These are phyloP conservation scores for Perdix hodgsoniae DNA, from an alignment of 2,797 vertebrate genomes.

Conservation along the genomic window DNA sequence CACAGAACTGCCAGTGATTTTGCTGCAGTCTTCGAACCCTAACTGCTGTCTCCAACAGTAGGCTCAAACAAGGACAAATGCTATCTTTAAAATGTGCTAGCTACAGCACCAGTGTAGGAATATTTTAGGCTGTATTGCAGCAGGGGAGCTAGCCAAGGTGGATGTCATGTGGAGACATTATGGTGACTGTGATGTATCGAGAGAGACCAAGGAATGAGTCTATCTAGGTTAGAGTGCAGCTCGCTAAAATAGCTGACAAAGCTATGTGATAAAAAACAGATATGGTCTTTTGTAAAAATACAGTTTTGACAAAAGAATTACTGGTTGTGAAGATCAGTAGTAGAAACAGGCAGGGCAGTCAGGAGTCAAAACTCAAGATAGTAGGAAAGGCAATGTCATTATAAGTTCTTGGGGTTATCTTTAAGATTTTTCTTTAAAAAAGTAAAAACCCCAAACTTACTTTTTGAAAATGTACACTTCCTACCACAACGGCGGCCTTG, in stretches of 20 bases:
- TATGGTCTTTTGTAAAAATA: neutral
- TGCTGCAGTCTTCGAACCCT: constrained; percentile 27
- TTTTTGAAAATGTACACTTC: neutral
- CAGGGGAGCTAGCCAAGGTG: constrained; percentile 50
- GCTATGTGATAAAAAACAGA: constrained; percentile 9
- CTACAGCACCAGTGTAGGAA: constrained; percentile 31
- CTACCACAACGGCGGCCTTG: neutral
- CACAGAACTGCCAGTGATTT: constrained; percentile 7
- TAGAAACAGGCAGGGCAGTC: neutral
- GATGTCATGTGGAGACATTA: constrained; percentile 19
- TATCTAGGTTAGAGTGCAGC: constrained; percentile 59
- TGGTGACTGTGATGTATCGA: constrained; percentile 53
- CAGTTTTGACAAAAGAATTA: neutral
- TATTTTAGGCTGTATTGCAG: constrained; percentile 45
- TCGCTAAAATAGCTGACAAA: constrained; percentile 44
- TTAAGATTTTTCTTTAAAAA: neutral
- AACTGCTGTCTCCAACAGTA: constrained; percentile 14
- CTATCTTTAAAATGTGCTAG: constrained; percentile 45
- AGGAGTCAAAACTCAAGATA: neutral
- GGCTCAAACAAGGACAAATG: constrained; percentile 44
- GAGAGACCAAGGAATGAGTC: constrained; percentile 35
- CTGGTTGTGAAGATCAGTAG: neutral
- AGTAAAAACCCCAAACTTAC: neutral
- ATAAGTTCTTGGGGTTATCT: neutral
- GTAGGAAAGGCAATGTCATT: neutral